These are phyloP conservation scores for Dascillus cervinus DNA, from an alignment of 2,888 invertebrate genomes.

Conservation along the genomic window DNA sequence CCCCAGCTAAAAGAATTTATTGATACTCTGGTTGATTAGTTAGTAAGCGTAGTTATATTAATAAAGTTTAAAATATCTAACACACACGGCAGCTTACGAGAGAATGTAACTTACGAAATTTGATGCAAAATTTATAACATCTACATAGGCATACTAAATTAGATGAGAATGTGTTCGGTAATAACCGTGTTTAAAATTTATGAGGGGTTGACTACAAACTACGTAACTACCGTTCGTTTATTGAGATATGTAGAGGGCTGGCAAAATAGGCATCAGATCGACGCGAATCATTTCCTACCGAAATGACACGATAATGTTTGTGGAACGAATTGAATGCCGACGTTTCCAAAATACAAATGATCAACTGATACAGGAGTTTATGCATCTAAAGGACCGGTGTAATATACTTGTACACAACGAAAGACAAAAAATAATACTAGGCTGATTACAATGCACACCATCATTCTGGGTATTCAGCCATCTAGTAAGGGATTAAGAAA, in stretches of 20 bases:
- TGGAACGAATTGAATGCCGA: slow-evolving; percentile 20
- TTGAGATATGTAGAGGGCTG: too few relatives aligned
- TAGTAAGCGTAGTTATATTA: slow-evolving; percentile 27
- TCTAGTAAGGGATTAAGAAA: slow-evolving; percentile 31
- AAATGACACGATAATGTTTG: slow-evolving; percentile 9
- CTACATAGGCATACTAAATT: too few relatives aligned
- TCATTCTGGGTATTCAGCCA: slow-evolving; percentile 32
- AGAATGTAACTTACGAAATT: slow-evolving; percentile 19
- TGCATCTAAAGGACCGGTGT: slow-evolving; percentile 26
- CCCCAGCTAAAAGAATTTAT: too few relatives aligned
- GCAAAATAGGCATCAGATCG: slow-evolving; percentile 12
- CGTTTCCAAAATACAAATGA: slow-evolving; percentile 31
- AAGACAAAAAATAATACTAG: slow-evolving; percentile 25
- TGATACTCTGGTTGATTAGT: slow-evolving; percentile 19
- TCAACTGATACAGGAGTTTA: slow-evolving; percentile 33
- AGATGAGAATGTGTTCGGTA: too few relatives aligned
- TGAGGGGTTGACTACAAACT: too few relatives aligned
- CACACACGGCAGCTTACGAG: slow-evolving; percentile 39
- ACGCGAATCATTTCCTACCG: slow-evolving; percentile 19
- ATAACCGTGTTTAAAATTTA: too few relatives aligned
- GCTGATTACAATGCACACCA: slow-evolving; percentile 27
- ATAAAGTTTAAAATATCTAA: slow-evolving; percentile 34
- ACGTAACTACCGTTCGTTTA: too few relatives aligned
- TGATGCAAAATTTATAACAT: slow-evolving; percentile 16
- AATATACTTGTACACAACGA: slow-evolving; percentile 23